Evolutionary conservation across 2,888 invertebrate genomes (phyloP), one percentile per base, ranked within the genome.

Genomic region (Tineola bisselliella): DNA sequence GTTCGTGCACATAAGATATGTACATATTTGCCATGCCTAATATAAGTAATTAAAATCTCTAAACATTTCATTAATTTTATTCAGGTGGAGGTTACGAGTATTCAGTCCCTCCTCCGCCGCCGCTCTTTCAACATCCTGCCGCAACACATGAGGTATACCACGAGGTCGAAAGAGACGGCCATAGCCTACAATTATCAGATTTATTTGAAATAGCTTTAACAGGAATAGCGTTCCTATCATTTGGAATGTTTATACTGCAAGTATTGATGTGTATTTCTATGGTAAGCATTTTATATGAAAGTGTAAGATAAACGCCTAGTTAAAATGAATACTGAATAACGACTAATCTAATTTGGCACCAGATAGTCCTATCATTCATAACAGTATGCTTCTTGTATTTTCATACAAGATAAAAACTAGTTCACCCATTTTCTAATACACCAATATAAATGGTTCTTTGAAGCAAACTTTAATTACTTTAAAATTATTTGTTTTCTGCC

Each of bases 121-220:
- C 83, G 0, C 62, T 81, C 0, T 76, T 71, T 60, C 78, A 81
- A 61, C 82, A 78, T 56, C 70, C 75, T 0, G 62, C 75, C 0
- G 65, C 71, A 1, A 72, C 43, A 8, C 73, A 75, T 19, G 76
- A 72, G 4, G 75, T 75, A 44, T 79, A 80, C 15, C 78, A 83
- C 43, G 69, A 69, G 61, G 78, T 65, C 57, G 89, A 87, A 74
- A 74, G 75, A 0, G 88, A 88, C 62, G 19, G 57, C 59, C 84
- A 90, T 63, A 90, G 91, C 8, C 84, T 94, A 18, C 90, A 91
- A 0, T 74, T 94, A 19, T 89, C 89, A 10, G 92, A 94, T 67
- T 88, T 95, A 44, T 93, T 94, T 67, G 94, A 95, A 63, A 91
- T 94, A 63, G 93, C 94, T 0, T 82, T 94, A 19, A 94, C 94